These are phyloP conservation scores for Rhinatrema bivittatum DNA, from an alignment of 2,797 vertebrate genomes.

Conservation along the genomic window DNA sequence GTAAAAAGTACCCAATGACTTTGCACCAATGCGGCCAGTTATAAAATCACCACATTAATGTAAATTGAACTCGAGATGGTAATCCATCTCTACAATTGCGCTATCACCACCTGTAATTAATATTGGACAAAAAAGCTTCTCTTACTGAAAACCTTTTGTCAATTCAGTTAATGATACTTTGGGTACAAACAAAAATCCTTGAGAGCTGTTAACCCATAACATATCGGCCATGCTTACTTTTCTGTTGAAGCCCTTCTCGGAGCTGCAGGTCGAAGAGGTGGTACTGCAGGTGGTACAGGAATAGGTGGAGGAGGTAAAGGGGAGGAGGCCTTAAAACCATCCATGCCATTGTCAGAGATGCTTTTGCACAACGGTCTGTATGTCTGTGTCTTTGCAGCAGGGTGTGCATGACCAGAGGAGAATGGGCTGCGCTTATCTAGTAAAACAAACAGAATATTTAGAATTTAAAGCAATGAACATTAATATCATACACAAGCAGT, in stretches of 20 bases:
- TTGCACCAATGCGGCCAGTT: too few relatives aligned
- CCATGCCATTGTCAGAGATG: constrained; percentile 66
- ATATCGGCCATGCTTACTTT: constrained; percentile 81
- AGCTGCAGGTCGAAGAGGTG: constrained; percentile 66
- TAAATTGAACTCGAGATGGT: too few relatives aligned
- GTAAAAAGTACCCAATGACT: too few relatives aligned
- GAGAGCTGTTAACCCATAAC: too few relatives aligned
- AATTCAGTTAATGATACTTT: too few relatives aligned
- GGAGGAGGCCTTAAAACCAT: constrained; percentile 61
- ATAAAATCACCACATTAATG: too few relatives aligned
- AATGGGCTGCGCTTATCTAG: constrained; percentile 70
- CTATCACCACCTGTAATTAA: too few relatives aligned
- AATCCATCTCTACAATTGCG: too few relatives aligned
- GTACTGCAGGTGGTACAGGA: constrained; percentile 58
- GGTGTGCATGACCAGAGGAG: constrained; percentile 74
- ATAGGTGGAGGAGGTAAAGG: constrained; percentile 71
- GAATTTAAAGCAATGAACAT: background rate
- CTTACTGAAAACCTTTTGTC: too few relatives aligned
- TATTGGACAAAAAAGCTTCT: too few relatives aligned
- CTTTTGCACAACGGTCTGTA: constrained; percentile 89
- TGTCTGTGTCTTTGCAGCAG: constrained; percentile 84
- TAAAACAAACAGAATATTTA: constrained; percentile 11
- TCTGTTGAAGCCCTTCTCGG: constrained; percentile 71
- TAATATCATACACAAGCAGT: background rate
- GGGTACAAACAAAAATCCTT: too few relatives aligned